Evolutionary conservation across 2,888 invertebrate genomes (phyloP).

Genomic region (Hypercompe scribonia): DNA sequence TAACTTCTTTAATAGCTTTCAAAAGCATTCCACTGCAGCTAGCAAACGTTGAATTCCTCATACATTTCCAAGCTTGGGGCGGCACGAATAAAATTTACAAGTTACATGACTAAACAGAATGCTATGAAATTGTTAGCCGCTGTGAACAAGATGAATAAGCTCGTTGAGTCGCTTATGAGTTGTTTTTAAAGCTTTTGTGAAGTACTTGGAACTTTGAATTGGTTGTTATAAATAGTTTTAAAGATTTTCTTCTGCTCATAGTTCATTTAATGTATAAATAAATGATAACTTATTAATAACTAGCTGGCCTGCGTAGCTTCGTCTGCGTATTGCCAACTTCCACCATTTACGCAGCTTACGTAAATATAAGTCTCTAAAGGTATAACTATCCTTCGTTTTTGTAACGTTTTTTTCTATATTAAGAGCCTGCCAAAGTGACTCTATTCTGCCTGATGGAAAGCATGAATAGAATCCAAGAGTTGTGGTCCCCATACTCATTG

Average conservation of each 20-base stretch:
- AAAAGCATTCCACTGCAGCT: slow-evolving; percentile 46
- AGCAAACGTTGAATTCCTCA: slow-evolving; percentile 47
- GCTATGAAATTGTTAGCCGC: slow-evolving; percentile 42
- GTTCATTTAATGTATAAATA: background rate
- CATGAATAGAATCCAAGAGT: no score
- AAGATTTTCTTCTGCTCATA: background rate
- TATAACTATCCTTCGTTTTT: no score
- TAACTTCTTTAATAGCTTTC: slow-evolving; percentile 45
- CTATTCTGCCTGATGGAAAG: no score
- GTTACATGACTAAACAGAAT: slow-evolving; percentile 42
- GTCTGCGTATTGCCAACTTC: no score
- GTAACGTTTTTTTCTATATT: no score
- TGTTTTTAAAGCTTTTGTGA: slow-evolving; percentile 16
- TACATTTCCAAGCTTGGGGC: slow-evolving; percentile 44
- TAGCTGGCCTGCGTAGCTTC: no score
- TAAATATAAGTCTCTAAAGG: no score
- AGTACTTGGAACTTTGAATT: slow-evolving; percentile 4
- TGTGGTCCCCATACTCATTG: no score
- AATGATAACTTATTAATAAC: background rate
- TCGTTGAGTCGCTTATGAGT: slow-evolving; percentile 15
- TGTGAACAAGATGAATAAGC: slow-evolving; percentile 21
- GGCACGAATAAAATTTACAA: slow-evolving; percentile 50
- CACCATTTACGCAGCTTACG: no score
- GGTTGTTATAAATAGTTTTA: slow-evolving; percentile 1
- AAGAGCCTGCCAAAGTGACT: no score